Conservation (phyloP, 2,888 invertebrate species). For the Gastrophysa polygoni region DNA sequence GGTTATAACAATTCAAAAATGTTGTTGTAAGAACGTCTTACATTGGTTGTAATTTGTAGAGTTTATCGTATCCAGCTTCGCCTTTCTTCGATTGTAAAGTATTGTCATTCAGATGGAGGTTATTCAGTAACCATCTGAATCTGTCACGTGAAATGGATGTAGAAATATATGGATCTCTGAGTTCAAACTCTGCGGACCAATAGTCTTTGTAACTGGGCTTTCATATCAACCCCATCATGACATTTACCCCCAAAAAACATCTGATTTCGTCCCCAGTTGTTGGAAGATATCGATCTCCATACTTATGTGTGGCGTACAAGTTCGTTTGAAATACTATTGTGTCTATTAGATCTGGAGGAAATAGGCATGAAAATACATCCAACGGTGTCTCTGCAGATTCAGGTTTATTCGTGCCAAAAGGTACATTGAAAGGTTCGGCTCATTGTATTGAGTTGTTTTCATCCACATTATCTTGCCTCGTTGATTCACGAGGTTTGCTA, state of each 20-base stretch:
- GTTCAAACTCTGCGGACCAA: slow-evolving; percentile 1
- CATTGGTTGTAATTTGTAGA: slow-evolving; percentile 41
- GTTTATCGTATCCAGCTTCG: slow-evolving; percentile 36
- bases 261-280: slow-evolving; percentile 6
- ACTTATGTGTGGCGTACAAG: not conserved
- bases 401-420: not conserved
- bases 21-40: not conserved
- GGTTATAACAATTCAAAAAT: not conserved
- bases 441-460: too few species aligned
- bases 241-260: slow-evolving; percentile 3
- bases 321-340: too few species aligned
- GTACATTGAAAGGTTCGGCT: too few species aligned
- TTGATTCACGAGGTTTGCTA: not conserved
- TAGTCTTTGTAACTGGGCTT: slow-evolving; percentile 11
- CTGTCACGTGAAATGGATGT: slow-evolving; percentile 9
- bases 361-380: not conserved
- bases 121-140: slow-evolving; percentile 16
- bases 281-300: not conserved
- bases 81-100: slow-evolving; percentile 31
- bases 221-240: slow-evolving; percentile 1
- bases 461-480: too few species aligned
- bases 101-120: slow-evolving; percentile 39
- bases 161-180: slow-evolving; percentile 3
- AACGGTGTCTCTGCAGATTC: slow-evolving; percentile 1
- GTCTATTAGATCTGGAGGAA: not conserved